A percentile compares a stretch with the other conserved stretches of the same genome.
These are phyloP conservation scores for Teleogryllus oceanicus DNA, from an alignment of 2,888 invertebrate genomes.

Conservation along the genomic window DNA sequence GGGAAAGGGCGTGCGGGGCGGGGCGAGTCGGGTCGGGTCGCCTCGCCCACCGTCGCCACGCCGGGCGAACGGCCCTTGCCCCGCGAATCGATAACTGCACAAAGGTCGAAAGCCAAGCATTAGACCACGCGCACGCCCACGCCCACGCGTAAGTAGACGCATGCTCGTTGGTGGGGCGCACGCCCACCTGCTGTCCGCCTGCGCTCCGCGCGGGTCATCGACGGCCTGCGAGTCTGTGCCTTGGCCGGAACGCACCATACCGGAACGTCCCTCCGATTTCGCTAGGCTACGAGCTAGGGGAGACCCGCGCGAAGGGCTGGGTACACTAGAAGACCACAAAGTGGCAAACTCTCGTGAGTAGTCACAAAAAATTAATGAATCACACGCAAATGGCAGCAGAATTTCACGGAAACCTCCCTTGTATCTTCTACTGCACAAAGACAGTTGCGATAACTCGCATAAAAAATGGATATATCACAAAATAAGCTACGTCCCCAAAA, in stretches of 20 bases:
- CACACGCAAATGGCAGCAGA: no score
- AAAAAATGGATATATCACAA: no score
- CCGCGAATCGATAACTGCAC: constrained; percentile 12
- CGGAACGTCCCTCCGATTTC: no score
- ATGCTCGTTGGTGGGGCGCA: neutral
- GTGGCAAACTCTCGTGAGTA: no score
- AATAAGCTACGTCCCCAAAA: no score
- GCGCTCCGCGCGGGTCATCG: neutral
- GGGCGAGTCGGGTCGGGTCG: neutral
- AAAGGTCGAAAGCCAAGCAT: constrained; percentile 18
- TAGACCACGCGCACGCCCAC: constrained; percentile 3
- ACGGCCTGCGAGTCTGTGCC: neutral
- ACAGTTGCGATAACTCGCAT: no score
- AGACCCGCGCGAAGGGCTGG: no score
- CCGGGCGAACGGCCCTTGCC: neutral
- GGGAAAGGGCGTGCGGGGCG: neutral
- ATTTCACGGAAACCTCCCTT: no score
- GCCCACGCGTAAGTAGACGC: neutral
- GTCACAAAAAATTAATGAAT: no score
- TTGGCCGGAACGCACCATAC: neutral
- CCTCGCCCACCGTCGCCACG: neutral
- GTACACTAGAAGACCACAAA: no score
- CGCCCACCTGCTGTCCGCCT: neutral
- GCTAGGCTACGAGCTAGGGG: no score
- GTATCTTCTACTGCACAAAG: no score